These are phyloP conservation scores for Sarotherodon lohbergeri DNA, from an alignment of 2,113 vertebrate genomes.

Conservation along the genomic window DNA sequence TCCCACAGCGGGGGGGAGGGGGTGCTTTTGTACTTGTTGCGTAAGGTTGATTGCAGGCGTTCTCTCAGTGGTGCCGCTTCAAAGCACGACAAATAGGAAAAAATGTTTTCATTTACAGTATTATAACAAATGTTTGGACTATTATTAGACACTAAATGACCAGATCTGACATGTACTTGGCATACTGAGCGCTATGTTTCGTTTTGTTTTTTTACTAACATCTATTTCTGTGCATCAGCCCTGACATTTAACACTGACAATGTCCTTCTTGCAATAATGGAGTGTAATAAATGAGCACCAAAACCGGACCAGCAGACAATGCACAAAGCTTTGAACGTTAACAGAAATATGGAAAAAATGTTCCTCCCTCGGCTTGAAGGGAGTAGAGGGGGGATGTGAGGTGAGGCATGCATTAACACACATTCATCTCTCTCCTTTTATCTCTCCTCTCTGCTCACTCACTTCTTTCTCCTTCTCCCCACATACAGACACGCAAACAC, in stretches of 20 bases:
- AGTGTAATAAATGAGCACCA: background rate
- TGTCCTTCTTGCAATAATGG: background rate
- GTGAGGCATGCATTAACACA: constrained; percentile 46
- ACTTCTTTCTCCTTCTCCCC: background rate
- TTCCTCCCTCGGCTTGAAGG: constrained; percentile 7
- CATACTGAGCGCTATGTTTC: background rate
- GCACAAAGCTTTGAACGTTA: constrained; percentile 9
- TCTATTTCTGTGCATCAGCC: background rate
- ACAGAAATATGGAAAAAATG: constrained; percentile 40
- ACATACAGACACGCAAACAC: background rate
- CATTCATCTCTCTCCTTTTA: constrained; percentile 50
- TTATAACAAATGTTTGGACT: background rate
- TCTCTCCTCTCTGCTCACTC: background rate
- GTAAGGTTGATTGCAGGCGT: background rate
- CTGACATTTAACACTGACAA: background rate
- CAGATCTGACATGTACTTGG: background rate
- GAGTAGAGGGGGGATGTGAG: constrained; percentile 28
- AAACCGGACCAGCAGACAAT: constrained; percentile 7
- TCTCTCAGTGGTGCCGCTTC: background rate
- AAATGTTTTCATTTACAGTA: background rate
- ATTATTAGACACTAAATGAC: background rate
- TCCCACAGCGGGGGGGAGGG: constrained; percentile 18
- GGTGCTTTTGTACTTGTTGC: constrained; percentile 39
- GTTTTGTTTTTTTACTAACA: background rate
- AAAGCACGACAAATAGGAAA: background rate